Evolutionary conservation across 1,140 invertebrate species (phyloP), one percentile per base, ranked within the genome.

Genomic region (Microplitis demolitor): DNA sequence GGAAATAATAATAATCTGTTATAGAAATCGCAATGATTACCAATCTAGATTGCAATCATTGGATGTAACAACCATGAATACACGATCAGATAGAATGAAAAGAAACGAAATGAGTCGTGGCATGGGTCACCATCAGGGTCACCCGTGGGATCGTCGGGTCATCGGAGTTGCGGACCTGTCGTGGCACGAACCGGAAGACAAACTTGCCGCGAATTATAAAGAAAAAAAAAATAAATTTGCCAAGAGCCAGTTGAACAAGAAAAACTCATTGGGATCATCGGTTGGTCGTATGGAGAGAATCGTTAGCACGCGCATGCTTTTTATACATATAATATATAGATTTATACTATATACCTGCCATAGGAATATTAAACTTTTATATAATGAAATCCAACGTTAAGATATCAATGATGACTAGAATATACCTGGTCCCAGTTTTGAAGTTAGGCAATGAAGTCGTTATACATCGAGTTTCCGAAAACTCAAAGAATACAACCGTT

Each of bases 121-220:
- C 37, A 72, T 45, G 63, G 70, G 54, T 50, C 9, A 35, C 51
- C 33, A 9, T 66, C 35, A 39, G 70, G 70, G 61, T 67, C 63
- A 50, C 45, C 73, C 73, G 73, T 74, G 73, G 69, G 73, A 74
- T 60, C 69, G 34, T 51, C 62, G 56, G 73, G 73, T 74, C 73
- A 71, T 39, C 34, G 39, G 63, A 71, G 69, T 71, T 58, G 69
- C 9, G 66, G 56, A 73, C 72, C 66, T 73, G 72, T 61, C 31
- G 35, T 69, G 37, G 34, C 54, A 60, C 54, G 16, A 73, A 73
- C 72, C 66, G 66, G 66, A 73, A 53, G 60, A 72, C 24, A 60
- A 73, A 73, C 71, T 73, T 53, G 66, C 13, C 6, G 39, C 34
- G 24, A 16, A 63, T 68, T 60, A 63, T 16, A 56, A 68, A 24